Evolutionary conservation across 2,113 vertebrate species (phyloP).

Genomic region (Coregonus clupeaformis): DNA sequence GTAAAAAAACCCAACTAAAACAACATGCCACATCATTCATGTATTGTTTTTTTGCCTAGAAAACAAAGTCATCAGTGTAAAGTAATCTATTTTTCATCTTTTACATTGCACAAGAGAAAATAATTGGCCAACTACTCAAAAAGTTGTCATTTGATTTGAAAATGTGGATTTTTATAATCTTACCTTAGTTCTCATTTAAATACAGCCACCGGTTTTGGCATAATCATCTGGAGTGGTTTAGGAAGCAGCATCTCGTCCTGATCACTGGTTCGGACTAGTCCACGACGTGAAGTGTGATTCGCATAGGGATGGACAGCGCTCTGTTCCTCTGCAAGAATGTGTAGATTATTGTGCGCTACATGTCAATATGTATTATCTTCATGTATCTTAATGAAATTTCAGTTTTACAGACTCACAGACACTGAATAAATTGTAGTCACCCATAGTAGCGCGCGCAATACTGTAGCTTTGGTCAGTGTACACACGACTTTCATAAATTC

Average conservation of each 20-base stretch:
- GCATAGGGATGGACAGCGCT: slow-evolving; percentile 6
- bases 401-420: background rate
- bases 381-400: background rate
- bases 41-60: too few relatives aligned
- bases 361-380: background rate
- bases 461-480: slow-evolving; percentile 32
- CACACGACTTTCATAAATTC: background rate
- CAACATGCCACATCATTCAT: too few relatives aligned
- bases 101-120: background rate
- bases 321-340: background rate
- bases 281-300: slow-evolving; percentile 34
- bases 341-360: background rate
- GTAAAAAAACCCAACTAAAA: too few relatives aligned
- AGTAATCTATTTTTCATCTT: too few relatives aligned
- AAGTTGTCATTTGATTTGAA: background rate
- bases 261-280: slow-evolving; percentile 28
- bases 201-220: slow-evolving; percentile 33
- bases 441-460: slow-evolving; percentile 26
- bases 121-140: background rate
- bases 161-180: background rate
- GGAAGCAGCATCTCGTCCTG: slow-evolving; percentile 42
- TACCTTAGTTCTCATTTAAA: slow-evolving; percentile 59
- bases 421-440: too few relatives aligned
- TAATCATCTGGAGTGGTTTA: slow-evolving; percentile 35
- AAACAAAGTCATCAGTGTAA: too few relatives aligned